phyloP scores from a whole-genome alignment of 1,140 invertebrate species.

The Sesamia nonagrioides region DNA sequence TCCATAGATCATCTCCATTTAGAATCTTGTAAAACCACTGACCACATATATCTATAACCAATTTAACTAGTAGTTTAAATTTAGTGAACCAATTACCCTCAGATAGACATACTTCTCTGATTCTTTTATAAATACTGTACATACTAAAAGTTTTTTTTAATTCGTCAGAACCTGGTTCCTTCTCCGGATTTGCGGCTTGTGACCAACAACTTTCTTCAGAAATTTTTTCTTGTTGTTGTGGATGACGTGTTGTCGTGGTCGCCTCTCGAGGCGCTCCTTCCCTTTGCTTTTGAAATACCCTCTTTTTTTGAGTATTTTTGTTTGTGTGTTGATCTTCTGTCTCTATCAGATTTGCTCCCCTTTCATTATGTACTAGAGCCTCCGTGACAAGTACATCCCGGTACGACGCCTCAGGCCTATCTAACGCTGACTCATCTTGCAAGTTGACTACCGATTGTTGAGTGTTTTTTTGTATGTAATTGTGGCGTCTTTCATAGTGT shows the following conservation, averaged over 20 bases:
- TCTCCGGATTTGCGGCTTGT: background rate
- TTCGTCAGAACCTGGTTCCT: too few relatives aligned
- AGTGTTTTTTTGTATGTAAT: background rate
- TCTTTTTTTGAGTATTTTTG: too few relatives aligned
- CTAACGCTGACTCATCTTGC: too few relatives aligned
- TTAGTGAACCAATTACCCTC: background rate
- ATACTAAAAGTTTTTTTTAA: background rate
- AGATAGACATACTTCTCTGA: background rate
- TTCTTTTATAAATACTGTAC: background rate
- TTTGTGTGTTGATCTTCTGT: too few relatives aligned
- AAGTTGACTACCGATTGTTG: background rate
- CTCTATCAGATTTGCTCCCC: too few relatives aligned
- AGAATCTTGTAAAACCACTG: background rate
- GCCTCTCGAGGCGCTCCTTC: background rate
- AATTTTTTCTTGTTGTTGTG: background rate
- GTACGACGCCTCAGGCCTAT: too few relatives aligned
- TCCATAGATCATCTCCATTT: background rate
- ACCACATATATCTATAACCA: background rate
- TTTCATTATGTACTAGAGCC: too few relatives aligned
- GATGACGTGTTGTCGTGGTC: background rate
- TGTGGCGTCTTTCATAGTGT: background rate
- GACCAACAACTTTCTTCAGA: background rate
- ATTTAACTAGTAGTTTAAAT: background rate
- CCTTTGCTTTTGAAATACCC: too few relatives aligned
- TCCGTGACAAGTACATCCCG: too few relatives aligned